A percentile compares a stretch with the other conserved stretches of the same genome.
Evolutionary conservation across 2,888 invertebrate species (phyloP).

Genomic region (Pseudococcus jackbeardsleyi): DNA sequence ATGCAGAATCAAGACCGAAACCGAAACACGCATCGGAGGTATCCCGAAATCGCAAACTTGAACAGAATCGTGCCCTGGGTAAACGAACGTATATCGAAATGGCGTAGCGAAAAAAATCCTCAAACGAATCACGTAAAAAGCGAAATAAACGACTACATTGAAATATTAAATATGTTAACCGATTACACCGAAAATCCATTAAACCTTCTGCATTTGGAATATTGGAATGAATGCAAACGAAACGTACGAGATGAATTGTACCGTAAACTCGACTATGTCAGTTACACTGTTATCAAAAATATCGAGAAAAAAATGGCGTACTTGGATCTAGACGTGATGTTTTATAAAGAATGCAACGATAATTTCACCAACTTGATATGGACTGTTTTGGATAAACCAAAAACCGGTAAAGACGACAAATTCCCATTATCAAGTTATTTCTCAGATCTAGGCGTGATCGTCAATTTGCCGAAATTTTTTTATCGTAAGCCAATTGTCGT

Average conservation of each 20-base stretch:
- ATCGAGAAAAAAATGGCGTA: constrained; percentile 61
- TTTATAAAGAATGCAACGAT: constrained; percentile 16
- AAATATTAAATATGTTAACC: constrained; percentile 50
- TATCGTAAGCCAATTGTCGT: constrained; percentile 74
- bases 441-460: constrained; percentile 72
- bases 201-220: constrained; percentile 20
- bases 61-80: constrained; percentile 57
- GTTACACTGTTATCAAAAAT: constrained; percentile 51
- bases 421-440: constrained; percentile 74
- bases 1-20: constrained; percentile 9
- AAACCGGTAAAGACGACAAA: constrained; percentile 69
- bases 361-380: constrained; percentile 30
- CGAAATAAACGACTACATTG: constrained; percentile 58
- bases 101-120: background rate
- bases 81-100: constrained; percentile 51
- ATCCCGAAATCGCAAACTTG: constrained; percentile 41
- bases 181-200: constrained; percentile 55
- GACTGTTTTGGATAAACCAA: constrained; percentile 48
- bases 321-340: constrained; percentile 52
- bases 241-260: constrained; percentile 54
- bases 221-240: constrained; percentile 58
- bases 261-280: constrained; percentile 48
- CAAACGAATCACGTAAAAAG: background rate
- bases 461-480: constrained; percentile 75
- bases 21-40: background rate